A percentile compares a stretch with the other conserved stretches of the same genome.
Evolutionary conservation across 2,888 invertebrate species (phyloP).

Genomic region (Leptopilina syphax): DNA sequence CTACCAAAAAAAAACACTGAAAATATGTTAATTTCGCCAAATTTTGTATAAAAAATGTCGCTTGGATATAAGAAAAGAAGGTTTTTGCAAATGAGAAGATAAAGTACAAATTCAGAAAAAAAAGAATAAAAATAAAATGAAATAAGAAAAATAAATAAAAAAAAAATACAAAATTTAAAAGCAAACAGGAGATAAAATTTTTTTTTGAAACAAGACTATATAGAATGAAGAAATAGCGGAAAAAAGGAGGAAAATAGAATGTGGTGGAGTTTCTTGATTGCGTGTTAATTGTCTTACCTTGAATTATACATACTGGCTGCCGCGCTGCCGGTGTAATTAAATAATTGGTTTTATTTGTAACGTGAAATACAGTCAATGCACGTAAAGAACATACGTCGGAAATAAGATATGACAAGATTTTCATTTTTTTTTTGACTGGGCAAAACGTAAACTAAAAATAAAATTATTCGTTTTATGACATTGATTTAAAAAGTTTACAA

Average conservation of each 20-base stretch:
- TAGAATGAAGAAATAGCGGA: slow-evolving; percentile 66
- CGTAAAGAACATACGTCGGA: slow-evolving; percentile 38
- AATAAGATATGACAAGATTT: slow-evolving; percentile 35
- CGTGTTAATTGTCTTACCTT: slow-evolving; percentile 77
- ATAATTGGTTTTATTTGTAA: slow-evolving; percentile 76
- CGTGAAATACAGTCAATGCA: slow-evolving; percentile 41
- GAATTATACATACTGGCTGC: slow-evolving; percentile 77
- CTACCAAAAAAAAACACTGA: slow-evolving; percentile 46
- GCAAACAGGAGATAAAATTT: slow-evolving; percentile 13
- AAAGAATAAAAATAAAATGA: neutral
- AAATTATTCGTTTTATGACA: neutral
- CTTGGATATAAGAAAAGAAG: slow-evolving; percentile 14
- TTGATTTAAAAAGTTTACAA: neutral
- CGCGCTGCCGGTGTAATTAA: slow-evolving; percentile 77
- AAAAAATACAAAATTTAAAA: slow-evolving; percentile 3
- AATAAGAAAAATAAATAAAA: no score
- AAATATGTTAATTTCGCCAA: slow-evolving; percentile 35
- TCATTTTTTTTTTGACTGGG: slow-evolving; percentile 2
- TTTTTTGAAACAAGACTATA: slow-evolving; percentile 48
- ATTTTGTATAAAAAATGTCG: neutral
- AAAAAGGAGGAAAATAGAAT: slow-evolving; percentile 68
- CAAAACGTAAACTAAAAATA: slow-evolving; percentile 18
- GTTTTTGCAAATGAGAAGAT: slow-evolving; percentile 33
- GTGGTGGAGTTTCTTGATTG: slow-evolving; percentile 75
- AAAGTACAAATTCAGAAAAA: slow-evolving; percentile 47